A percentile compares a stretch with the other conserved stretches of the same genome.
Evolutionary conservation across 2,113 vertebrate genomes (phyloP).

Genomic region (Rhea pennata): DNA sequence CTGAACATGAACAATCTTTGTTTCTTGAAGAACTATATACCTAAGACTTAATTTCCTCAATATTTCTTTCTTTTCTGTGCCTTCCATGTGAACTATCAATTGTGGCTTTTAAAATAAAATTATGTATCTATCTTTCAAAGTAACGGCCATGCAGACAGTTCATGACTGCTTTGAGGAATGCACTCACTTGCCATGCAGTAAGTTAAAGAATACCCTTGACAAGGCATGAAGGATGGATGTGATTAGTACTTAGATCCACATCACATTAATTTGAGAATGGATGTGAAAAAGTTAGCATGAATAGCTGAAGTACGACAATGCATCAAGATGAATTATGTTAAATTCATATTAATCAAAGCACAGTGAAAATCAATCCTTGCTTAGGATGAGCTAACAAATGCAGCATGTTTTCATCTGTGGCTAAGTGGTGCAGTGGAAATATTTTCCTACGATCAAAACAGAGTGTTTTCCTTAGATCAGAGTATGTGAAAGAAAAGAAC

Average conservation of each 20-base stretch:
- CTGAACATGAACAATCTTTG: background rate
- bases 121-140: background rate
- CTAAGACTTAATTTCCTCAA: background rate
- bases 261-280: background rate
- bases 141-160: background rate
- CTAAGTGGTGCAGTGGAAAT: background rate
- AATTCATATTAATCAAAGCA: background rate
- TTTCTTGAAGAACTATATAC: background rate
- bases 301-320: background rate
- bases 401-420: background rate
- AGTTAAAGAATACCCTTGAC: background rate
- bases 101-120: background rate
- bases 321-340: background rate
- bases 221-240: background rate
- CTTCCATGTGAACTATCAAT: background rate
- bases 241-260: background rate
- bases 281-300: background rate
- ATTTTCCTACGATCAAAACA: background rate
- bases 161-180: background rate
- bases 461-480: background rate
- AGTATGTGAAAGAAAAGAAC: background rate
- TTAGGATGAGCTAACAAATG: background rate
- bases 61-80: background rate
- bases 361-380: background rate
- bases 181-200: background rate